phyloP scores from a whole-genome alignment of 2,113 vertebrate species.

The Sylvia atricapilla region DNA sequence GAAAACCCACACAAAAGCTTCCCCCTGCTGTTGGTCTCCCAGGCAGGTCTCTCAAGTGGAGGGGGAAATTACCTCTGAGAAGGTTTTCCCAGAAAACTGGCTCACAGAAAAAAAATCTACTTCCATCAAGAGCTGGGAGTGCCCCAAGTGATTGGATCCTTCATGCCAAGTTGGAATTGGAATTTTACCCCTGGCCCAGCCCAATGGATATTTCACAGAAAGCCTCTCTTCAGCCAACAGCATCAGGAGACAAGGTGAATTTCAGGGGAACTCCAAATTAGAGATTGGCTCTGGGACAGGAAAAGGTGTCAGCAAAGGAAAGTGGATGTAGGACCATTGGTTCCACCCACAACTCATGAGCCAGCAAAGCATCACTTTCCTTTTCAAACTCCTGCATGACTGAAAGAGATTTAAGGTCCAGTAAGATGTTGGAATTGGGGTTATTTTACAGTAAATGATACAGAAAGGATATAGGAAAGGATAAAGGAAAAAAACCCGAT shows the following conservation, averaged over 20 bases:
- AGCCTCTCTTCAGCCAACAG: background rate
- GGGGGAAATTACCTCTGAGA: background rate
- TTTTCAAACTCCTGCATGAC: background rate
- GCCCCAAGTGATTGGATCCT: background rate
- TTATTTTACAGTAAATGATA: background rate
- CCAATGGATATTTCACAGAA: background rate
- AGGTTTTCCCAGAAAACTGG: background rate
- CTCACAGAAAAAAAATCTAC: background rate
- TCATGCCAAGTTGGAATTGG: background rate
- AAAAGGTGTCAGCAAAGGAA: background rate
- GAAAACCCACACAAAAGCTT: background rate
- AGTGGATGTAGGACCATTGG: background rate
- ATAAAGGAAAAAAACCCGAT: background rate
- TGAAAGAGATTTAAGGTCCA: background rate
- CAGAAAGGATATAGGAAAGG: background rate
- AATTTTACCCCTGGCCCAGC: background rate
- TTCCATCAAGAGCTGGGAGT: background rate
- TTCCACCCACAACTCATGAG: background rate
- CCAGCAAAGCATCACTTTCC: background rate
- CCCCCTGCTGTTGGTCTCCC: background rate
- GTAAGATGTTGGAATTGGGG: background rate
- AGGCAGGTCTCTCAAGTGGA: background rate
- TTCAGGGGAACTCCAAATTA: background rate
- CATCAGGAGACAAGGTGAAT: background rate
- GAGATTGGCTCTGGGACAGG: background rate